phyloP scores from a whole-genome alignment of 2,113 vertebrate genomes.

The Acrocephalus kingi region DNA sequence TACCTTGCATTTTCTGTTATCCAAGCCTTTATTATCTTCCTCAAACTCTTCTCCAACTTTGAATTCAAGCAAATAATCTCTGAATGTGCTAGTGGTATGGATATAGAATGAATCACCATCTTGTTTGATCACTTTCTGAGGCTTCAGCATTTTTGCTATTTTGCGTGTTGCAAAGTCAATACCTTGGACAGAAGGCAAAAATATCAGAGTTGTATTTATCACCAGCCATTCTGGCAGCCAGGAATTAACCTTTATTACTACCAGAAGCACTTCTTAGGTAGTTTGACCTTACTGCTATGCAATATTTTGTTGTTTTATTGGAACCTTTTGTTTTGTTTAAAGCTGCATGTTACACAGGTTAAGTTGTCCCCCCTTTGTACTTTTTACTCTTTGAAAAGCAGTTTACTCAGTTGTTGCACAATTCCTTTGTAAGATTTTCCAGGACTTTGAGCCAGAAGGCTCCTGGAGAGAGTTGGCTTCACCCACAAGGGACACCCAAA shows the following conservation, averaged over 20 bases:
- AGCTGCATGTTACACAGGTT: not conserved
- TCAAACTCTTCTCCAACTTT: slow-evolving; percentile 82
- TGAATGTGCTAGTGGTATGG: slow-evolving; percentile 81
- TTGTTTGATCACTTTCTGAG: slow-evolving; percentile 85
- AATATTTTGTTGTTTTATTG: not conserved
- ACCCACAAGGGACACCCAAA: not conserved
- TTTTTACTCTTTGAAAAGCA: not conserved
- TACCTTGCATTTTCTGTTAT: slow-evolving; percentile 87
- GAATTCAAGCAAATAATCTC: slow-evolving; percentile 82
- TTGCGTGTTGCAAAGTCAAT: slow-evolving; percentile 80
- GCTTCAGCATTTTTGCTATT: slow-evolving; percentile 81
- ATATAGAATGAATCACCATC: slow-evolving; percentile 75
- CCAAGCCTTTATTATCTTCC: slow-evolving; percentile 87
- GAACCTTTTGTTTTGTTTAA: not conserved
- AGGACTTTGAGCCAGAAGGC: not conserved
- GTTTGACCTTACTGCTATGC: not conserved
- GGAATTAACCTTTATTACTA: not conserved
- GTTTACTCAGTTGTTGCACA: not conserved
- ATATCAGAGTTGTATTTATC: not conserved
- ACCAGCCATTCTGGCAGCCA: not conserved
- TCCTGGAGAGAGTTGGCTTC: not conserved
- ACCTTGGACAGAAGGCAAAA: slow-evolving; percentile 65
- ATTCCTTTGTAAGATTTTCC: not conserved
- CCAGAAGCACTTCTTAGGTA: not conserved
- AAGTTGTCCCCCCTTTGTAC: not conserved